Evolutionary conservation across 2,797 vertebrate genomes (phyloP).

Genomic region (Pangasius larnaudii): DNA sequence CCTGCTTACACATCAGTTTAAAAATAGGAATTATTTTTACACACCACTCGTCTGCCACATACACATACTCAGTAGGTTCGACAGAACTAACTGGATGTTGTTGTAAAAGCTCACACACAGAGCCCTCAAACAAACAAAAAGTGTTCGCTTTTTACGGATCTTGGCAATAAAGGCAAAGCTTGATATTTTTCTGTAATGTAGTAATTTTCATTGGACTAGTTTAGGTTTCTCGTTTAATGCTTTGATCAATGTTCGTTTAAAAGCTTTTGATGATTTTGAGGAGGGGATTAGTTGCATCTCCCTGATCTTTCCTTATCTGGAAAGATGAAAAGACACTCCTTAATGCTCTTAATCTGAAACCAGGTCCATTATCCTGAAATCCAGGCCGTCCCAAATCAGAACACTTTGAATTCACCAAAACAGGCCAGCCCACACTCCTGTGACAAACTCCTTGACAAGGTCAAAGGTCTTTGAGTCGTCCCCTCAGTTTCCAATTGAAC

Average conservation of each 20-base stretch:
- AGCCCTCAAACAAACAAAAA: not conserved
- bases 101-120: no score
- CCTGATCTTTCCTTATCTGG: constrained; percentile 1
- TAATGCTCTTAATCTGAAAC: constrained; percentile 37
- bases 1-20: not conserved
- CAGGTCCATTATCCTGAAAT: constrained; percentile 18
- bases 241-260: not conserved
- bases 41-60: not conserved
- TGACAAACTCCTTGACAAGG: constrained; percentile 8
- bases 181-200: not conserved
- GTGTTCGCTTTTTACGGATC: not conserved
- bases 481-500: not conserved
- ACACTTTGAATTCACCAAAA: constrained; percentile 6
- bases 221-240: not conserved
- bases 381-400: constrained; percentile 28
- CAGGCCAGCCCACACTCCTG: not conserved
- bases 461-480: constrained; percentile 9
- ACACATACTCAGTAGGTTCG: not conserved
- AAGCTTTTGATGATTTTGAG: not conserved
- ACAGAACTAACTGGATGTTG: not conserved
- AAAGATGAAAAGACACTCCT: constrained; percentile 31
- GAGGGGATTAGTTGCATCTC: not conserved
- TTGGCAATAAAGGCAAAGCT: not conserved
- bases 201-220: not conserved
- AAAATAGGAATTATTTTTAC: not conserved